phyloP scores from a whole-genome alignment of 2,113 vertebrate species.

The Cisticola juncidis region DNA sequence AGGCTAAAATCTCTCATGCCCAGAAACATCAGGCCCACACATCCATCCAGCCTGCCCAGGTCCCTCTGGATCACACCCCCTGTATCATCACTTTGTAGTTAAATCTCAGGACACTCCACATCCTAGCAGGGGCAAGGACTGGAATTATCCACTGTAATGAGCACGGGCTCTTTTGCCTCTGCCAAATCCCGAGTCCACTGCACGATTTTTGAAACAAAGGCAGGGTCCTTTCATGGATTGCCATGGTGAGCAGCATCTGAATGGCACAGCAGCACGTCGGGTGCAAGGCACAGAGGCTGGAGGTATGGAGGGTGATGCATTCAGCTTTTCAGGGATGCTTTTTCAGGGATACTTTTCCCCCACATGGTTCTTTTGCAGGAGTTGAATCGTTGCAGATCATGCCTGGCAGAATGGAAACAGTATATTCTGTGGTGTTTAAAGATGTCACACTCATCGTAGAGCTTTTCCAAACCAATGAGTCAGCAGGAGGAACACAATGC shows the following conservation, averaged over 20 bases:
- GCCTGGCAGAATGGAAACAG: conserved; percentile 37
- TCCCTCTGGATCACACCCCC: neutral
- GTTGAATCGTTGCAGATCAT: conserved; percentile 38
- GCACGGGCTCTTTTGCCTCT: neutral
- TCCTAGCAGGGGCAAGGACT: neutral
- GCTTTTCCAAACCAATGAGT: conserved; percentile 61
- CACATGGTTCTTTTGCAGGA: neutral
- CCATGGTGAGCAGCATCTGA: neutral
- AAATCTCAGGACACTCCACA: neutral
- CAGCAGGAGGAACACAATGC: conserved; percentile 54
- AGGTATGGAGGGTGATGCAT: neutral
- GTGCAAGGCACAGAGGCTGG: neutral
- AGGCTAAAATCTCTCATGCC: too few relatives aligned
- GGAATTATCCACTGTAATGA: neutral
- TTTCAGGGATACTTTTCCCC: neutral
- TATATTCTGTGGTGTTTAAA: conserved; percentile 35
- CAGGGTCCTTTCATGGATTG: neutral
- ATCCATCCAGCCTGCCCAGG: neutral
- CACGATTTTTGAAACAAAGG: neutral
- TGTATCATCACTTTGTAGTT: accelerated
- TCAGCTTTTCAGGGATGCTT: too few relatives aligned
- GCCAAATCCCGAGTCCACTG: neutral
- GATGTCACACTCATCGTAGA: conserved; percentile 38
- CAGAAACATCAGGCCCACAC: too few relatives aligned
- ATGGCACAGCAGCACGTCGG: neutral